Percentiles rank a stretch among this genome's conserved stretches.
phyloP scores from a whole-genome alignment of 2,797 vertebrate genomes.

The Urosaurus nigricauda region DNA sequence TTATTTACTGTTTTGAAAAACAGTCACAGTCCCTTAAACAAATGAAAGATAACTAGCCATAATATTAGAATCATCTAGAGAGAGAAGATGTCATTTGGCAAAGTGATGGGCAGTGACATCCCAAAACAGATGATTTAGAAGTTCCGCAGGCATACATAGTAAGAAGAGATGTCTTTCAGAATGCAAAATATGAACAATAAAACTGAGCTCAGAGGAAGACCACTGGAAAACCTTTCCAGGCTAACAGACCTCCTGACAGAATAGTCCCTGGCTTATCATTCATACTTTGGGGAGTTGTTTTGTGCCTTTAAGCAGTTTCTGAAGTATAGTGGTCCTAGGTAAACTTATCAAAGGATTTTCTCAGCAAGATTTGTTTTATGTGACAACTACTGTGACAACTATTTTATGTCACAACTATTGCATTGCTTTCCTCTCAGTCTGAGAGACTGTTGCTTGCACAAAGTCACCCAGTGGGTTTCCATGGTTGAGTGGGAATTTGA shows the following conservation, averaged over 20 bases:
- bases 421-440: too few relatives aligned
- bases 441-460: too few relatives aligned
- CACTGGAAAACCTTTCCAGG: not conserved
- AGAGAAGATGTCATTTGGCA: conserved; percentile 20
- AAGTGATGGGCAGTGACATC: not conserved
- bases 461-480: too few relatives aligned
- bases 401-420: too few relatives aligned
- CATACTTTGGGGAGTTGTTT: not conserved
- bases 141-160: conserved; percentile 27
- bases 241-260: not conserved
- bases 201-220: not conserved
- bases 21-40: not conserved
- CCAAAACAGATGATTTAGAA: not conserved
- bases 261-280: not conserved
- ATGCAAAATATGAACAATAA: conserved; percentile 27
- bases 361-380: too few relatives aligned
- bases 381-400: too few relatives aligned
- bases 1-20: not conserved
- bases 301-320: too few relatives aligned
- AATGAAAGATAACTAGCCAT: not conserved
- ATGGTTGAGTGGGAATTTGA: too few relatives aligned
- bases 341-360: too few relatives aligned
- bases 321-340: too few relatives aligned
- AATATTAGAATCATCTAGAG: not conserved
- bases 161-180: conserved; percentile 24